Conservation (phyloP, 2,888 invertebrate genomes). For the Clivina fossor region DNA sequence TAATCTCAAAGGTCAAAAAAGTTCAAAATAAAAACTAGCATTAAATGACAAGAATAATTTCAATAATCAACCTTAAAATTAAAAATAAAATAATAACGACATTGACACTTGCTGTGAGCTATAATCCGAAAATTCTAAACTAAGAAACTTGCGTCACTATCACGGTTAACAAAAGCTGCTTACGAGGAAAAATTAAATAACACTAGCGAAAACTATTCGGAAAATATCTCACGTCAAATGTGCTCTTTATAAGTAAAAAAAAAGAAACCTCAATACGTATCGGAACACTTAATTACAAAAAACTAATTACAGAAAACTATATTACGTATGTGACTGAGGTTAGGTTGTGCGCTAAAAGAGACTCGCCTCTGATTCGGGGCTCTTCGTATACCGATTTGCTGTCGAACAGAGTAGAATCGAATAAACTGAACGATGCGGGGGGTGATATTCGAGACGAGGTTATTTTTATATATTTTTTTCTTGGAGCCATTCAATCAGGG, state of each 20-base stretch:
- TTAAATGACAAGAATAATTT: constrained; percentile 30
- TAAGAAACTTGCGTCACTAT: constrained; percentile 15
- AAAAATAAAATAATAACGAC: constrained; percentile 15
- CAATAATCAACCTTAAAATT: constrained; percentile 5
- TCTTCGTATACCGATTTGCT: not conserved
- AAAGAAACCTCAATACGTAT: constrained; percentile 2
- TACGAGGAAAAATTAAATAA: constrained; percentile 9
- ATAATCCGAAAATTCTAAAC: constrained; percentile 9
- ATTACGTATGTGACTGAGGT: constrained; percentile 23
- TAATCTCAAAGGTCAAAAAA: constrained; percentile 19
- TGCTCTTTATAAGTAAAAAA: constrained; percentile 7
- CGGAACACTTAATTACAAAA: not conserved
- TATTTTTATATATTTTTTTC: too few relatives aligned
- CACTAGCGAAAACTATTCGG: constrained; percentile 16
- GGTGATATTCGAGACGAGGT: not conserved
- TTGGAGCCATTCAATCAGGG: constrained; percentile 9
- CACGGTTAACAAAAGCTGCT: constrained; percentile 19
- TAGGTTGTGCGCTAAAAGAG: constrained; percentile 23
- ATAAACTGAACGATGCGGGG: not conserved
- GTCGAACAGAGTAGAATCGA: not conserved
- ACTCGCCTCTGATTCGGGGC: not conserved
- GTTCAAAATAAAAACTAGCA: constrained; percentile 16
- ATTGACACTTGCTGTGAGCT: constrained; percentile 5
- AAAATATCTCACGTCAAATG: constrained; percentile 8
- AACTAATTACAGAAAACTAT: constrained; percentile 4